A percentile compares a stretch with the other conserved stretches of the same genome.
These are phyloP conservation scores for Thalpophila matura DNA, from an alignment of 2,888 invertebrate species.

Conservation along the genomic window DNA sequence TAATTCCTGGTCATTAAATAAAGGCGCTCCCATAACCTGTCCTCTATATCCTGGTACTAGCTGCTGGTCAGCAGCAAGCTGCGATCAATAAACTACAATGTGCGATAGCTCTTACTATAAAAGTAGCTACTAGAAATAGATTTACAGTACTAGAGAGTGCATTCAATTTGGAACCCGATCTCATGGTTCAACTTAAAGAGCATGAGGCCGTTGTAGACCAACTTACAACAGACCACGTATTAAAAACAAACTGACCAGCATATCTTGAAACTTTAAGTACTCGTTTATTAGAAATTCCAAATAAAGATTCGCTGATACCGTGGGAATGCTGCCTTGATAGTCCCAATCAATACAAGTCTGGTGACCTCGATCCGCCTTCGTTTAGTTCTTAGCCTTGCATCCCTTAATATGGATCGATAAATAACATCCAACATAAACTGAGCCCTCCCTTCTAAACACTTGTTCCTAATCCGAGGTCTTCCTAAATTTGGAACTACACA, in stretches of 20 bases:
- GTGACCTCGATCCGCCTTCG: conserved; percentile 61
- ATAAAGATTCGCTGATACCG: conserved; percentile 66
- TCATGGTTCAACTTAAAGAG: conserved; percentile 33
- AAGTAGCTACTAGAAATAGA: conserved; percentile 27
- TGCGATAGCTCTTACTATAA: conserved; percentile 5
- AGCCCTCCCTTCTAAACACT: conserved; percentile 55
- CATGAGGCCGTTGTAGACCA: conserved; percentile 37
- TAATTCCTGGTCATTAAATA: not conserved
- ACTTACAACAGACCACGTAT: conserved; percentile 16
- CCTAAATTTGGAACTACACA: conserved; percentile 44
- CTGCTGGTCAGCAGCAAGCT: not conserved
- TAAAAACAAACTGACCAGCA: conserved; percentile 10
- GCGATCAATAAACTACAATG: conserved; percentile 19
- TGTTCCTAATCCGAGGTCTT: conserved; percentile 59
- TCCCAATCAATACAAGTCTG: conserved; percentile 59
- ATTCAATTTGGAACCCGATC: conserved; percentile 50
- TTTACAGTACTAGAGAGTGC: conserved; percentile 45
- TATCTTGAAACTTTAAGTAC: conserved; percentile 36
- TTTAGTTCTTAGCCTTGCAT: conserved; percentile 71
- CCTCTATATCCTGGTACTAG: not conserved
- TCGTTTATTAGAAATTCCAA: conserved; percentile 63
- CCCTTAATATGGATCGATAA: conserved; percentile 74
- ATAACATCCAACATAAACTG: conserved; percentile 57
- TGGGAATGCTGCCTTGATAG: conserved; percentile 65
- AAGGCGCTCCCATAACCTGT: not conserved